These are phyloP conservation scores for Megalurothrips usitatus DNA, from an alignment of 2,888 invertebrate species.

Conservation along the genomic window DNA sequence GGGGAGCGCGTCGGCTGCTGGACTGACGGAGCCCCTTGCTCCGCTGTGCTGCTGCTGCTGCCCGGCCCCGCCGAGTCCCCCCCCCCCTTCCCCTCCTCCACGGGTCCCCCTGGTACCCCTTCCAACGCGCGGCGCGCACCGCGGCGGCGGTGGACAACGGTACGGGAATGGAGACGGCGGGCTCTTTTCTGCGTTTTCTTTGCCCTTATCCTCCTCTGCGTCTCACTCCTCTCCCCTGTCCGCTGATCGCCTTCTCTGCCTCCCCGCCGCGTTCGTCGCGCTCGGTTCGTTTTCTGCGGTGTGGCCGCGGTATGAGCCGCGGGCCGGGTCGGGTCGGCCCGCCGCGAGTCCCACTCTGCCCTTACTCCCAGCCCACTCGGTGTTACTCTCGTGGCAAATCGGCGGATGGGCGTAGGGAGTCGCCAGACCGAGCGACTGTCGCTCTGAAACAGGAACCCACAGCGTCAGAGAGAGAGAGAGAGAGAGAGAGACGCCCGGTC, in stretches of 20 bases:
- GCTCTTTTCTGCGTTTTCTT: background rate
- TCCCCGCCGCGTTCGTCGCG: background rate
- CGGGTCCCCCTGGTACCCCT: no score
- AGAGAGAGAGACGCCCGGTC: no score
- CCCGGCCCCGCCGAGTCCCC: background rate
- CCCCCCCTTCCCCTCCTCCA: background rate
- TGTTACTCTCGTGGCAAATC: no score
- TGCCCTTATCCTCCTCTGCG: background rate
- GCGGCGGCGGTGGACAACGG: background rate
- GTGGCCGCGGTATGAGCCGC: background rate
- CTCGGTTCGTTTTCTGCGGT: background rate
- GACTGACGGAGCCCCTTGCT: background rate
- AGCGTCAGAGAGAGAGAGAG: no score
- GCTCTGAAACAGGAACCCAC: no score
- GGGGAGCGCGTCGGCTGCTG: conserved; percentile 12
- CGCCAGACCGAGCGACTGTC: no score
- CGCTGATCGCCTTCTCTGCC: background rate
- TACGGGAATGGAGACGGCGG: background rate
- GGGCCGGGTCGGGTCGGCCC: no score
- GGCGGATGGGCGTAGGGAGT: no score
- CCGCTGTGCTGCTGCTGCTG: background rate
- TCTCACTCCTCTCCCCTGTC: background rate
- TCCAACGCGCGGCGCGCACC: no score
- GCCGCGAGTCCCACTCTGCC: no score
- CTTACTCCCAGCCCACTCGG: no score